Conservation (phyloP, 2,888 invertebrate genomes). For the Megaustenia siamemsis region DNA sequence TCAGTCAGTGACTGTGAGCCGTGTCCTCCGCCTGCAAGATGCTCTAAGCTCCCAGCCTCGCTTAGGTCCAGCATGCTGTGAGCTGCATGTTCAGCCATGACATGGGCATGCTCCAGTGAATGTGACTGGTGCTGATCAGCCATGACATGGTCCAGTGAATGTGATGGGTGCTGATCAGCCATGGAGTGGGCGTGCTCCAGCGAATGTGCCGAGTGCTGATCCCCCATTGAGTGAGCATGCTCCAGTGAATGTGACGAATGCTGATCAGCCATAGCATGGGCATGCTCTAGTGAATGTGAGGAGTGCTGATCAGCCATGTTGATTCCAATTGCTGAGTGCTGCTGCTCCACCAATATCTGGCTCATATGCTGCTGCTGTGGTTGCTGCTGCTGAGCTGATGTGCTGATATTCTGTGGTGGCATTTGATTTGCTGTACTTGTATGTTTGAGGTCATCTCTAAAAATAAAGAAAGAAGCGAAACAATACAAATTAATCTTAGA, state of each 20-base stretch:
- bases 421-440: constrained; percentile 33
- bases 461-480: constrained; percentile 31
- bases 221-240: constrained; percentile 22
- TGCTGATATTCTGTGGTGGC: constrained; percentile 52
- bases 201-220: too few relatives aligned
- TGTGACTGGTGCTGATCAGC: too few relatives aligned
- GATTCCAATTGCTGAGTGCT: constrained; percentile 24
- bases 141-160: not conserved
- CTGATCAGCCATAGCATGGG: constrained; percentile 6
- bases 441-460: constrained; percentile 46
- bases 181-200: too few relatives aligned
- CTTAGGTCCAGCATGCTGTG: constrained; percentile 50
- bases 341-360: constrained; percentile 41
- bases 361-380: constrained; percentile 43
- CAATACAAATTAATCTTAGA: too few relatives aligned
- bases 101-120: constrained; percentile 3
- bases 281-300: constrained; percentile 8
- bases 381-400: constrained; percentile 47
- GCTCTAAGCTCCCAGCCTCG: constrained; percentile 45
- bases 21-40: constrained; percentile 48
- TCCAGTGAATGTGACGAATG: too few relatives aligned
- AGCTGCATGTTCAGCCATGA: constrained; percentile 46
- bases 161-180: constrained; percentile 32
- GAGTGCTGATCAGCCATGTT: constrained; percentile 15
- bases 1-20: constrained; percentile 42